These are phyloP conservation scores for Ctenochaetus hawaiiensis DNA, from an alignment of 2,797 vertebrate species.

Conservation along the genomic window DNA sequence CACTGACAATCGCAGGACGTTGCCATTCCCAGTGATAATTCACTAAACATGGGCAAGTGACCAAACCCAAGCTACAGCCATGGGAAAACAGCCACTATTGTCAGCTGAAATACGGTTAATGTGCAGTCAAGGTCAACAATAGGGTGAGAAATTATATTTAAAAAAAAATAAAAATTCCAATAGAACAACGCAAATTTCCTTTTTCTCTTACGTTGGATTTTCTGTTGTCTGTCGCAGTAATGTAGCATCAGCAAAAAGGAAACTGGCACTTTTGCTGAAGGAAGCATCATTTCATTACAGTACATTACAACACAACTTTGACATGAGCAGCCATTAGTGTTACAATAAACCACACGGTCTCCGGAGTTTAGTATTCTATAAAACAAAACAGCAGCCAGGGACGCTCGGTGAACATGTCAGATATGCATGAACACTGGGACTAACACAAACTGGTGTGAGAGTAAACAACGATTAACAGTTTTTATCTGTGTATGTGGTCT, in stretches of 20 bases:
- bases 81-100: constrained; percentile 40
- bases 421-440: constrained; percentile 47
- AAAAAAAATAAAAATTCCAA: constrained; percentile 16
- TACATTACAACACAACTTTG: constrained; percentile 24
- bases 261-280: constrained; percentile 23
- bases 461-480: constrained; percentile 62
- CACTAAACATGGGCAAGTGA: constrained; percentile 5
- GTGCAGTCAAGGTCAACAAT: constrained; percentile 27
- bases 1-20: constrained; percentile 55
- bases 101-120: constrained; percentile 23
- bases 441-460: constrained; percentile 34
- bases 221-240: no score
- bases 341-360: constrained; percentile 50
- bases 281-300: constrained; percentile 25
- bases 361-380: constrained; percentile 47
- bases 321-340: constrained; percentile 46
- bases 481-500: constrained; percentile 21
- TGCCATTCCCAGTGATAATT: constrained; percentile 30
- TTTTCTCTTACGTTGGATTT: constrained; percentile 12
- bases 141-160: background rate
- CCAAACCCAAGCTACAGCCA: constrained; percentile 24
- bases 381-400: constrained; percentile 38
- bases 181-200: background rate
- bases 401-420: constrained; percentile 42
- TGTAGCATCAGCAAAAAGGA: constrained; percentile 2